Conservation (phyloP, 2,113 vertebrate species). For the Speoplatyrhinus poulsoni region DNA sequence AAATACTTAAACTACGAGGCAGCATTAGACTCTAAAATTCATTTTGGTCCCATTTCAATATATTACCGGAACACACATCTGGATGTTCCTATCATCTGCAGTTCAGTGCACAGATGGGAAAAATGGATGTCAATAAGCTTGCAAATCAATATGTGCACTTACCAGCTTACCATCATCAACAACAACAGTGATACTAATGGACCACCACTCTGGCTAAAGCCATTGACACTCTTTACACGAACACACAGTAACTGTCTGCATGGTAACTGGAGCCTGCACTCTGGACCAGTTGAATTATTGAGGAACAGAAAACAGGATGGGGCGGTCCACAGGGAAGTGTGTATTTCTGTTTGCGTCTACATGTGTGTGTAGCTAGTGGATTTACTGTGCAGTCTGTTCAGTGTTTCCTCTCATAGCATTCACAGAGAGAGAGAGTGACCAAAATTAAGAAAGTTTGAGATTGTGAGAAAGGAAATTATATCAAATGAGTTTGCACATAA, state of each 20-base stretch:
- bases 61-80: too few species aligned
- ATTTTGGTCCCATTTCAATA: too few species aligned
- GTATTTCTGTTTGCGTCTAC: slow-evolving; percentile 4
- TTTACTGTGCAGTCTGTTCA: neutral
- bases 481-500: too few species aligned
- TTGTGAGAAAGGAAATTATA: too few species aligned
- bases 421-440: too few species aligned
- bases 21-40: too few species aligned
- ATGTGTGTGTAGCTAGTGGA: slow-evolving; percentile 6
- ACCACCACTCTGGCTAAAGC: slow-evolving; percentile 39
- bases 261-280: slow-evolving; percentile 53
- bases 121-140: slow-evolving; percentile 45
- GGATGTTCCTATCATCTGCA: slow-evolving; percentile 23
- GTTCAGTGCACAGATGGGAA: slow-evolving; percentile 47
- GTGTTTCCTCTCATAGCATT: too few species aligned
- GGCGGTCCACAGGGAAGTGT: slow-evolving; percentile 38
- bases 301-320: slow-evolving; percentile 66
- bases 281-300: slow-evolving; percentile 68
- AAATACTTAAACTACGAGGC: too few species aligned
- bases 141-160: slow-evolving; percentile 69
- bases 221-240: slow-evolving; percentile 11
- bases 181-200: slow-evolving; percentile 69
- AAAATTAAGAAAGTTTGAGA: too few species aligned
- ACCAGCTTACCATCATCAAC: slow-evolving; percentile 57
- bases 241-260: slow-evolving; percentile 15